phyloP scores from a whole-genome alignment of 1,140 invertebrate species.

The Cheumatopsyche charites region DNA sequence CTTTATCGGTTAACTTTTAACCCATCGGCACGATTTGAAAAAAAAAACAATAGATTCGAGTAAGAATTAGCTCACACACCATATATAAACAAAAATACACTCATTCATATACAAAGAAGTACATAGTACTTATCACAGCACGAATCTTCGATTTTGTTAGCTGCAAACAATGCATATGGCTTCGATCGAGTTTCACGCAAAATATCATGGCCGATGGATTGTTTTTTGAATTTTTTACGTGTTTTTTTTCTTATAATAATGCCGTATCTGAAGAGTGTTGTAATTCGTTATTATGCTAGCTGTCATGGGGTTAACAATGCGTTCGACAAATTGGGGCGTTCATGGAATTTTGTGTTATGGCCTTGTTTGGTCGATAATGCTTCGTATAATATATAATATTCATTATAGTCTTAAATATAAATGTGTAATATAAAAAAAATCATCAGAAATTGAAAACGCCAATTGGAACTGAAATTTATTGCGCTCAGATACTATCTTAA shows the following conservation, averaged over 20 bases:
- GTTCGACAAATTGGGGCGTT: background rate
- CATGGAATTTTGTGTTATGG: no score
- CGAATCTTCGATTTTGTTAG: background rate
- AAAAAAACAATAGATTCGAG: conserved; percentile 11
- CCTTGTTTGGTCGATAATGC: no score
- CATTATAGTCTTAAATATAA: no score
- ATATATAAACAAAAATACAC: background rate
- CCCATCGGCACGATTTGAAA: background rate
- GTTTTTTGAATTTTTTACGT: background rate
- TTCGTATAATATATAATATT: no score
- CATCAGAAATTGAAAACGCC: no score
- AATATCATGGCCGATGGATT: background rate
- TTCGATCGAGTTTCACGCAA: background rate
- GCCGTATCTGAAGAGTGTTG: background rate
- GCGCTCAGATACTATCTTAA: no score
- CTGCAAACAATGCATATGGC: background rate
- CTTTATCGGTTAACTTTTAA: no score
- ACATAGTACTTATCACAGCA: background rate
- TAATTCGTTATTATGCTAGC: background rate
- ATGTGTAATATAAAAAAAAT: no score
- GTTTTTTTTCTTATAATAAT: no score
- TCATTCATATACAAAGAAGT: background rate
- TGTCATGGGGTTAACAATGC: background rate
- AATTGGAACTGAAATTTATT: no score
- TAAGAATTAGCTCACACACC: background rate